Evolutionary conservation across 2,888 invertebrate genomes (phyloP), one percentile per base, ranked within the genome.

Genomic region (Lordiphosa fenestrarum): DNA sequence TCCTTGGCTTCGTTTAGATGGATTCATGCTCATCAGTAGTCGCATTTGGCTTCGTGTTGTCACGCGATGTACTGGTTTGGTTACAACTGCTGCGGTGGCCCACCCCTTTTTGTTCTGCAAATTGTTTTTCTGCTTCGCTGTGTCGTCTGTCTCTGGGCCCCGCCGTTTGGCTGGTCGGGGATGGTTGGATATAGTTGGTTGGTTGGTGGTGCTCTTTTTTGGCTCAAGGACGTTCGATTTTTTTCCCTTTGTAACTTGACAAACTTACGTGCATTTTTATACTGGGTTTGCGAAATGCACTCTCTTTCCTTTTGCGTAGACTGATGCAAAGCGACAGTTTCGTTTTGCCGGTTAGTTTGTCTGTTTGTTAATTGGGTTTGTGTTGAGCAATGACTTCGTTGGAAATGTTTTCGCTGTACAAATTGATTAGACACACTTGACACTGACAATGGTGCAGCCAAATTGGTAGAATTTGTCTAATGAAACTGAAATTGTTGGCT

Each of bases 141-240:
- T 47, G 53, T 47, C 53, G 44, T 60, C 44, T 35, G 21, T 41
- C 47, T 25, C 25, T 25, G 25, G 25, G 25, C 15, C 19, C 38
- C 52, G 25, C 51, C 46, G 36, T 49, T 51, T 62, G 40, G 37
- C 51, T 54, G 56, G 52, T 36, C 54, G 67, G 50, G 15, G 15
- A 15, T 15, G 15, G 15, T 15, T 15, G 15, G 15, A 15, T 15
- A 48, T 42, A 35, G 41, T 39, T 13, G 21, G 48, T 39, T 13
- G 21, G 48, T 37, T 62, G 19, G 53, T 49, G 36, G 54, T 41
- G 57, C 55, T 37, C 55, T 37, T 61, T 71, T 69, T 33, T 65
- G 55, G 65, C 72, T 65, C 81, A 81, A 81, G 84, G 81, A 84
- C 75, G 62, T 84, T 81, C 84, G 78, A 84, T 84, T 82, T 82